Evolutionary conservation across 2,888 invertebrate genomes (phyloP).

Genomic region (Gerosis bhagava): DNA sequence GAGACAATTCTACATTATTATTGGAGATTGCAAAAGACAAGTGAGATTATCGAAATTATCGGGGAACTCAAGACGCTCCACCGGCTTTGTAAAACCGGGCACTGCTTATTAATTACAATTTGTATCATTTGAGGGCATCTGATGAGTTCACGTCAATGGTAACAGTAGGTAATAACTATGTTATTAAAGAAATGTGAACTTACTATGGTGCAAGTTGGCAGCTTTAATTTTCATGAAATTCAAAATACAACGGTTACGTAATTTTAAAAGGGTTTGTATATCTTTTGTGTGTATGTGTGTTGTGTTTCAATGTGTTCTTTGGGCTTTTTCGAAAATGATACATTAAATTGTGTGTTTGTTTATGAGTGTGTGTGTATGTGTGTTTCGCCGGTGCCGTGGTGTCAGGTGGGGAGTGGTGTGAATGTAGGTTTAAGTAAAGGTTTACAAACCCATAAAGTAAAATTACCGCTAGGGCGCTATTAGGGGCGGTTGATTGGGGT

Average conservation of each 20-base stretch:
- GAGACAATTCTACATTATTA: not conserved
- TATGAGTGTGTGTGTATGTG: constrained; percentile 34
- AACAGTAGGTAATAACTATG: no score
- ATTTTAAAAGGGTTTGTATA: constrained; percentile 76
- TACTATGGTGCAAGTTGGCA: constrained; percentile 73
- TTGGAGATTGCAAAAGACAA: constrained; percentile 4
- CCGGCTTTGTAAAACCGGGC: no score
- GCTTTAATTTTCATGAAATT: constrained; percentile 66
- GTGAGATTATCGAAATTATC: constrained; percentile 9
- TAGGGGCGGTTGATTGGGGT: constrained; percentile 75
- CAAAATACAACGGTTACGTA: constrained; percentile 54
- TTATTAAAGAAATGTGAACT: constrained; percentile 39
- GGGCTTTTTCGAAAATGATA: constrained; percentile 20
- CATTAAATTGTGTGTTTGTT: constrained; percentile 32
- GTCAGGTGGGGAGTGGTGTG: constrained; percentile 35
- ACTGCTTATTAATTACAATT: no score
- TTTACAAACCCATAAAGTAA: constrained; percentile 81
- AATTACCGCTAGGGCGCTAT: constrained; percentile 81
- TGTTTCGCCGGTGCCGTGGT: constrained; percentile 19
- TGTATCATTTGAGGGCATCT: constrained; percentile 2
- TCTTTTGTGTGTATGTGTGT: constrained; percentile 55
- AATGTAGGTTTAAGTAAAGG: constrained; percentile 72
- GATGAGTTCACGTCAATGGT: constrained; percentile 9
- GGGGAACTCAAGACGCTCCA: constrained; percentile 12
- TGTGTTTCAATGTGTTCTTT: constrained; percentile 28